These are phyloP conservation scores for Edolisoma coerulescens DNA, from an alignment of 2,113 vertebrate species.

Conservation along the genomic window DNA sequence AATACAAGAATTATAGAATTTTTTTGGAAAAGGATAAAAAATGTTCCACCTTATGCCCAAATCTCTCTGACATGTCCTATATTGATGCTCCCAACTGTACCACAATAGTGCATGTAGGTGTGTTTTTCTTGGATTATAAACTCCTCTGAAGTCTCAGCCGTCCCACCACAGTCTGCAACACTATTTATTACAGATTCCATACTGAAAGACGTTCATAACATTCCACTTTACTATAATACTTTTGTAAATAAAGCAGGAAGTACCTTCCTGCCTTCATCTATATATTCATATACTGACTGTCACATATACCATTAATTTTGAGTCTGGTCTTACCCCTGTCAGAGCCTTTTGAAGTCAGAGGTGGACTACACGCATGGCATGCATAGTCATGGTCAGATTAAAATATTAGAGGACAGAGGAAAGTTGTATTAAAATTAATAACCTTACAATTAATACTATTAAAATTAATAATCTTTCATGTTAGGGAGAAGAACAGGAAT, in stretches of 20 bases:
- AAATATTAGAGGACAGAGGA: neutral
- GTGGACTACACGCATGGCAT: neutral
- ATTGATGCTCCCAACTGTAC: neutral
- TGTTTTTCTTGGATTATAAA: neutral
- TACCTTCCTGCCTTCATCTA: neutral
- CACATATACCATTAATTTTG: neutral
- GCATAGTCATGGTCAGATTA: neutral
- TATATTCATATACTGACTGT: neutral
- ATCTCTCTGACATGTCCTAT: neutral
- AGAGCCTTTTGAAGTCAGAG: neutral
- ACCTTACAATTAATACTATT: neutral
- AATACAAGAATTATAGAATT: neutral
- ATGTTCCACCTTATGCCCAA: neutral
- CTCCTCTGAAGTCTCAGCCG: neutral
- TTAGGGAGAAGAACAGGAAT: neutral
- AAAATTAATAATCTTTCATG: neutral
- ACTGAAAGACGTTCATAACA: neutral
- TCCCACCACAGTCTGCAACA: neutral
- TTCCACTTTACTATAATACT: neutral
- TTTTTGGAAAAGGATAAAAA: neutral
- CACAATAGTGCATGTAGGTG: rapidly evolving
- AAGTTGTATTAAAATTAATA: neutral
- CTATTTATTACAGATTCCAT: neutral
- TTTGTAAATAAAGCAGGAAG: neutral
- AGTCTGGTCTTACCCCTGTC: neutral